phyloP scores from a whole-genome alignment of 2,888 invertebrate species.

The Melanostoma scalare region DNA sequence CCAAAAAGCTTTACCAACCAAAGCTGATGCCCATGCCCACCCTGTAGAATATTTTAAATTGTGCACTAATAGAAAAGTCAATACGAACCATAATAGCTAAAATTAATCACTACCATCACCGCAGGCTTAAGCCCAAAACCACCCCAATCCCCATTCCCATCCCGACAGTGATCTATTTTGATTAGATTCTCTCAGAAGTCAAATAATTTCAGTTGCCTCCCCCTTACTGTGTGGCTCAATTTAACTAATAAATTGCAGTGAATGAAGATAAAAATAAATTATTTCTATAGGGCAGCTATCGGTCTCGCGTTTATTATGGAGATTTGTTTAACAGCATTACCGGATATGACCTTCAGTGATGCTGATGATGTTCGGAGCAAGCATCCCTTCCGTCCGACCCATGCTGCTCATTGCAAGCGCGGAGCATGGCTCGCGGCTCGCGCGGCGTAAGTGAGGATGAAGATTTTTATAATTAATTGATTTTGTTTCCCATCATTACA shows the following conservation, averaged over 20 bases:
- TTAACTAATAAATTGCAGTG: constrained; percentile 48
- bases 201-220: constrained; percentile 16
- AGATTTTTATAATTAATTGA: constrained; percentile 58
- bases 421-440: too few relatives aligned
- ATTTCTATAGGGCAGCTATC: constrained; percentile 33
- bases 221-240: background rate
- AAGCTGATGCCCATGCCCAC: background rate
- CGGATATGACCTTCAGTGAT: constrained; percentile 21
- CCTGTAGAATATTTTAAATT: background rate
- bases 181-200: constrained; percentile 25
- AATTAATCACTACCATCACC: constrained; percentile 6
- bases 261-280: constrained; percentile 51
- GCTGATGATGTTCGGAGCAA: background rate
- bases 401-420: too few relatives aligned
- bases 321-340: constrained; percentile 50
- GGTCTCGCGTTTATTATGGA: constrained; percentile 45
- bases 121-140: background rate
- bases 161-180: background rate
- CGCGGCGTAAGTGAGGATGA: background rate
- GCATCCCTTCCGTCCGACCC: background rate
- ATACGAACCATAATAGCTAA: constrained; percentile 14
- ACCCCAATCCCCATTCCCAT: background rate
- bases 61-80: background rate
- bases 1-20: too few relatives aligned
- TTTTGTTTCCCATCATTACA: constrained; percentile 54